phyloP scores from a whole-genome alignment of 2,888 invertebrate species.

The Frankliniella intonsa region DNA sequence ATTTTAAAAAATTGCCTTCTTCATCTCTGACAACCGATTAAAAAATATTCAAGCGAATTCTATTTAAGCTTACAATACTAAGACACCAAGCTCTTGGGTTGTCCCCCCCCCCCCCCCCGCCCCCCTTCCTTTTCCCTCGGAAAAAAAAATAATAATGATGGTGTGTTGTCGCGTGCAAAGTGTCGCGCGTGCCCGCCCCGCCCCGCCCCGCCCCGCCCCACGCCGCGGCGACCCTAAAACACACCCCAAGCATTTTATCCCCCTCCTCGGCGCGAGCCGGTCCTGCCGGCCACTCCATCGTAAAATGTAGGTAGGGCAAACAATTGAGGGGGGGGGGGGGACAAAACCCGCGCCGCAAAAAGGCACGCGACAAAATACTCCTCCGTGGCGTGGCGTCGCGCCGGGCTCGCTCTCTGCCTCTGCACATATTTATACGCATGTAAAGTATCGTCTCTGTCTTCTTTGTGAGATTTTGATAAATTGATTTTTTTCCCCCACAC shows the following conservation, averaged over 20 bases:
- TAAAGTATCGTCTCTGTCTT: constrained; percentile 7
- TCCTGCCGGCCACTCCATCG: neutral
- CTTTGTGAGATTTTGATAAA: constrained; percentile 16
- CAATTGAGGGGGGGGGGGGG: neutral
- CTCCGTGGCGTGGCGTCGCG: neutral
- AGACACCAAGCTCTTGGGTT: neutral
- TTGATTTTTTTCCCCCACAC: constrained; percentile 8
- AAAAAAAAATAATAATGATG: neutral
- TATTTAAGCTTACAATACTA: neutral
- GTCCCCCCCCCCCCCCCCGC: neutral
- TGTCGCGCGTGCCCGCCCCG: neutral
- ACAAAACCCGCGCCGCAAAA: constrained; percentile 13
- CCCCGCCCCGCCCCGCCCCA: no score
- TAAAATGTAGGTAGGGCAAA: neutral
- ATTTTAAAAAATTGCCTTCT: neutral
- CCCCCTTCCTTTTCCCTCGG: neutral
- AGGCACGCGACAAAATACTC: constrained; percentile 22
- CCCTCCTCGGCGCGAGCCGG: neutral
- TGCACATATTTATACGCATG: constrained; percentile 21
- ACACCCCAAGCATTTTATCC: constrained; percentile 5
- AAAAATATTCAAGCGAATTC: no score
- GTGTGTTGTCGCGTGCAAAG: no score
- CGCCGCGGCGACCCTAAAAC: neutral
- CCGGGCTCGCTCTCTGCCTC: neutral
- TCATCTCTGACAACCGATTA: no score